Base-by-base conservation (phyloP, 2,888 invertebrate species). In the Xanthia togata region DNA sequence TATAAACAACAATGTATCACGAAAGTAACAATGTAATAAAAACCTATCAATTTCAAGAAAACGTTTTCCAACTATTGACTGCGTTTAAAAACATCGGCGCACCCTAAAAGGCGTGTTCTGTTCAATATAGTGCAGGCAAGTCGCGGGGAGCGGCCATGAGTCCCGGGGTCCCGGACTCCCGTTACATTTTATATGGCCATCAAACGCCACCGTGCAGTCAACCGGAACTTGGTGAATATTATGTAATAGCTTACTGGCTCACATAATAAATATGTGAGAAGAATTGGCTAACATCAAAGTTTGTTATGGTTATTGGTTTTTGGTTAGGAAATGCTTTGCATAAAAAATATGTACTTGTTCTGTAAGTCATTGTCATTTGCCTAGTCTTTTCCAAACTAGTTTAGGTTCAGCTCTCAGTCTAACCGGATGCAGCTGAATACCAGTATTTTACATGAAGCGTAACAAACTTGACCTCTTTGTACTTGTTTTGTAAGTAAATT, bases 141-240 rank as follows among this genome's bases (percentile, higher is more conserved):
- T 76, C 78, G 73, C 68, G 70, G 84, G 85, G 87, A 82, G 85
- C 86, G 88, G 84, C 82, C 35, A 12, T n/a, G 68, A 68, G n/a
- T 68, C 68, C 68, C 67, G 57, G 57, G 31, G 11, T 60, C 68
- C 60, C n/a, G 81, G 86, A 87, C 84, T 87, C 87, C 89, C 91
- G 91, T 92, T 91, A 92, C 90, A 92, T 92, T 93, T 94, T 93
- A 94, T 89, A 91, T 90, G 80, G 89, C 89, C 92, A 93, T 94
- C 92, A 94, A 93, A 91, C 90, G 90, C 89, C 90, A 92, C 91
- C 92, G 92, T 93, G 92, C 92, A 91, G 82, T 90, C 90, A 90
- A 89, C 89, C 86, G 86, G 89, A 91, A 91, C 87, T 87, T 83
- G 74, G 85, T 70, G 87, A 85, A 86, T 84, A 77, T 78, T 76